Evolutionary conservation across 1,140 invertebrate species (phyloP).

Genomic region (Lordiphosa clarofinis): DNA sequence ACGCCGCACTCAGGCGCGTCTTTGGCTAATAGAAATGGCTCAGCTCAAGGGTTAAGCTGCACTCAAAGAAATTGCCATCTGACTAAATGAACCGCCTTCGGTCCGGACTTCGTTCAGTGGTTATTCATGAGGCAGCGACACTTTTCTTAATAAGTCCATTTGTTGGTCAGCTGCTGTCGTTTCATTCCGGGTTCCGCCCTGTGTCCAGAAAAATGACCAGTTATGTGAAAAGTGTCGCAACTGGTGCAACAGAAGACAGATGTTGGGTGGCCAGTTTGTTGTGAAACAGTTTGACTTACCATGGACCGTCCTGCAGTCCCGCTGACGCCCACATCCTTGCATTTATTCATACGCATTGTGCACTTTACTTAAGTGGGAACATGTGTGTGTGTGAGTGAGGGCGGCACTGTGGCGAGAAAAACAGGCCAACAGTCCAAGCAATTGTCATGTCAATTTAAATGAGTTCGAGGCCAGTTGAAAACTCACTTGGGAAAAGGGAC

Average conservation of each 20-base stretch:
- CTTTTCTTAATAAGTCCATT: conserved; percentile 41
- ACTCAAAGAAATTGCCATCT: conserved; percentile 39
- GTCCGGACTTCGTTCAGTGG: conserved; percentile 27
- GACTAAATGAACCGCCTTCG: conserved; percentile 20
- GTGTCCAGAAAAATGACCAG: conserved; percentile 30
- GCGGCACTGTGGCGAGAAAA: conserved; percentile 15
- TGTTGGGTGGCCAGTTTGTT: conserved; percentile 24
- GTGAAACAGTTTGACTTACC: conserved; percentile 24
- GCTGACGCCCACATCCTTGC: conserved; percentile 3
- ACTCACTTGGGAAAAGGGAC: conserved; percentile 11
- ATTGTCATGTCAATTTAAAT: conserved; percentile 42
- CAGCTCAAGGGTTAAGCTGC: conserved; percentile 2
- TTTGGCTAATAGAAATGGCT: too few relatives aligned
- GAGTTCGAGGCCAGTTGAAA: conserved; percentile 31
- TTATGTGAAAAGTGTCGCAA: conserved; percentile 54
- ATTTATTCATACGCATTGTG: conserved; percentile 58
- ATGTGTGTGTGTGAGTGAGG: conserved; percentile 15
- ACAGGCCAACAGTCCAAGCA: conserved; percentile 29
- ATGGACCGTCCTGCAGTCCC: conserved; percentile 4
- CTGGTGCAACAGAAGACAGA: conserved; percentile 29
- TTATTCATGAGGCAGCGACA: conserved; percentile 44
- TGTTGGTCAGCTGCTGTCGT: conserved; percentile 14
- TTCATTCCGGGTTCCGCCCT: conserved; percentile 33
- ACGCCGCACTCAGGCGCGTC: too few relatives aligned
- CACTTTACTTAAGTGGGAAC: conserved; percentile 44